Evolutionary conservation across 2,888 invertebrate species (phyloP).

Genomic region (Drosophila sordidula): DNA sequence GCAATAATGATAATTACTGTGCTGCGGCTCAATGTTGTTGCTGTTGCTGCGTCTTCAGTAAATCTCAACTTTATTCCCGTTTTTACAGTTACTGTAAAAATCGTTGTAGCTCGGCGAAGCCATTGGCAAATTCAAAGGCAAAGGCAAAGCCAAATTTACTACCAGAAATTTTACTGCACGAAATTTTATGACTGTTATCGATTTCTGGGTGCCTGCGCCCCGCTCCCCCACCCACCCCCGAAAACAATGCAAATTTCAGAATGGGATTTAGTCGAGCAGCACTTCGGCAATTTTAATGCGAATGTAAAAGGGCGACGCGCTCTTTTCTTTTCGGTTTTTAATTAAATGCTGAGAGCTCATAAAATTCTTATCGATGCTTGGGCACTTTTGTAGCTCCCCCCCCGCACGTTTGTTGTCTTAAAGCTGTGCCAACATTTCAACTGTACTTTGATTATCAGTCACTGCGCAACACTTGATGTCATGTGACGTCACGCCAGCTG

Average conservation of each 20-base stretch:
- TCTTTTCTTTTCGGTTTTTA: constrained; percentile 29
- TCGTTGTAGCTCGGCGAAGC: constrained; percentile 22
- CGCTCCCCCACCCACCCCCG: not conserved
- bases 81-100: constrained; percentile 69
- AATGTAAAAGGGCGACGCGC: constrained; percentile 25
- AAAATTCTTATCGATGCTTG: constrained; percentile 52
- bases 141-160: constrained; percentile 25
- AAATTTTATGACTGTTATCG: constrained; percentile 68
- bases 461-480: constrained; percentile 29
- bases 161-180: constrained; percentile 56
- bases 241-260: constrained; percentile 43
- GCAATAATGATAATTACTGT: constrained; percentile 34
- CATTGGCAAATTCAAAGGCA: not conserved
- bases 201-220: constrained; percentile 36
- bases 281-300: constrained; percentile 21
- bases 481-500: constrained; percentile 45
- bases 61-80: constrained; percentile 51
- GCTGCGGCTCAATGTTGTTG: constrained; percentile 26
- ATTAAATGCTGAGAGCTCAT: constrained; percentile 53
- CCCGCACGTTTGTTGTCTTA: constrained; percentile 7
- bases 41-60: constrained; percentile 24
- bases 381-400: constrained; percentile 16
- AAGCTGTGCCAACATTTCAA: constrained; percentile 19
- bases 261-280: constrained; percentile 28
- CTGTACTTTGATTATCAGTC: constrained; percentile 42